Evolutionary conservation across 2,113 vertebrate genomes (phyloP).

Genomic region (Carollia perspicillata): DNA sequence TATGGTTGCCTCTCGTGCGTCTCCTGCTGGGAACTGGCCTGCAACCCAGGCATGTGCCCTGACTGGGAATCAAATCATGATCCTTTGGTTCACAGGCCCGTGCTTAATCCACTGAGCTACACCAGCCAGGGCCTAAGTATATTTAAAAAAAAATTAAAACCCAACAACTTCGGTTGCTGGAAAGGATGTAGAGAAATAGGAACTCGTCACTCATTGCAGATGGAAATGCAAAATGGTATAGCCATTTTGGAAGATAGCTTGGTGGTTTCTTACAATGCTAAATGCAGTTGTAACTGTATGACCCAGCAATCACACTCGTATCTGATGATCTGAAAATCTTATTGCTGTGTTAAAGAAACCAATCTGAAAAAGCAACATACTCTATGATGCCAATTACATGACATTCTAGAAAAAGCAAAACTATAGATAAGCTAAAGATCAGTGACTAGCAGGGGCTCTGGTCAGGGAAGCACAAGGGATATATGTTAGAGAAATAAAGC

Average conservation of each 20-base stretch:
- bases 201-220: neutral
- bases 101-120: too few species aligned
- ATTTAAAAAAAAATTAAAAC: too few species aligned
- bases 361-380: neutral
- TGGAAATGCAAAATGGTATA: neutral
- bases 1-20: too few species aligned
- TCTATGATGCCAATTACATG: neutral
- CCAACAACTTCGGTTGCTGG: neutral
- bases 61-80: too few species aligned
- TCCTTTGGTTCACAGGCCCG: too few species aligned
- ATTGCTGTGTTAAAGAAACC: neutral
- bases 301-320: neutral
- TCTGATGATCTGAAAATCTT: neutral
- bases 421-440: neutral
- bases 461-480: neutral
- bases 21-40: too few species aligned
- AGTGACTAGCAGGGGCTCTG: neutral
- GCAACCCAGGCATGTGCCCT: too few species aligned
- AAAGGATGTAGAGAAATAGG: neutral
- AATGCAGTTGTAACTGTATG: neutral
- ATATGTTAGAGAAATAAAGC: neutral
- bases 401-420: neutral
- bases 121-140: too few species aligned
- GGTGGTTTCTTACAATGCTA: neutral
- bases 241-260: neutral